A percentile compares a stretch with the other conserved stretches of the same genome.
phyloP scores from a whole-genome alignment of 1,140 invertebrate genomes.

The Drosophila kurseongensis region DNA sequence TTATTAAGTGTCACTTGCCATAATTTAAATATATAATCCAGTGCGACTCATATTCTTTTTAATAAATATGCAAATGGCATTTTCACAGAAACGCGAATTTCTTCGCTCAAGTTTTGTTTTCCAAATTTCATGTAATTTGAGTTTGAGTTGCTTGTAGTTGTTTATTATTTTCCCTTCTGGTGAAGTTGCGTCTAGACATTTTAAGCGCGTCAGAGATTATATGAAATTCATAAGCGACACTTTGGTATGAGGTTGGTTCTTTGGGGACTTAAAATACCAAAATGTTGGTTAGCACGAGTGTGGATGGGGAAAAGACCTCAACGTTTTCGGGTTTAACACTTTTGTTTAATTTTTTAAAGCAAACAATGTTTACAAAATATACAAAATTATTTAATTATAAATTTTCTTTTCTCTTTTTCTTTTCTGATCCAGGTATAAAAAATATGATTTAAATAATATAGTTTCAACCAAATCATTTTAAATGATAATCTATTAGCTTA shows the following conservation, averaged over 20 bases:
- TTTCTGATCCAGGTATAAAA: too few species aligned
- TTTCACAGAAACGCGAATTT: conserved; percentile 11
- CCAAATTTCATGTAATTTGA: conserved; percentile 50
- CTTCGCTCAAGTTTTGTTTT: conserved; percentile 18
- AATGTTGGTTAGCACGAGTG: conserved; percentile 6
- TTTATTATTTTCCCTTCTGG: conserved; percentile 30
- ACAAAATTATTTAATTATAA: too few species aligned
- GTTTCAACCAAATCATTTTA: too few species aligned
- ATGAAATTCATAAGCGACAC: conserved; percentile 47
- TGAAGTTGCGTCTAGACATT: conserved; percentile 51
- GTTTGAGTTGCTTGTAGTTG: conserved; percentile 42
- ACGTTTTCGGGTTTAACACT: conserved; percentile 2
- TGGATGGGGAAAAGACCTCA: conserved; percentile 1
- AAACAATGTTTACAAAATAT: too few species aligned
- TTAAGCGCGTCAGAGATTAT: conserved; percentile 51
- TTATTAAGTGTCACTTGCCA: conserved; percentile 66
- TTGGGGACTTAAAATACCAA: conserved; percentile 26
- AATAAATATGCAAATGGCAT: conserved; percentile 75
- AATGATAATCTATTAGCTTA: too few species aligned
- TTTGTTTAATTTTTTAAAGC: background rate
- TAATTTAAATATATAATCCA: conserved; percentile 73
- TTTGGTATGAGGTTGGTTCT: background rate
- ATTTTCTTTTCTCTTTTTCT: too few species aligned
- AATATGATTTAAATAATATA: too few species aligned
- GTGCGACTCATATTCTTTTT: conserved; percentile 60